Conservation (phyloP, 2,888 invertebrate species). For the Adineta ricciae region DNA sequence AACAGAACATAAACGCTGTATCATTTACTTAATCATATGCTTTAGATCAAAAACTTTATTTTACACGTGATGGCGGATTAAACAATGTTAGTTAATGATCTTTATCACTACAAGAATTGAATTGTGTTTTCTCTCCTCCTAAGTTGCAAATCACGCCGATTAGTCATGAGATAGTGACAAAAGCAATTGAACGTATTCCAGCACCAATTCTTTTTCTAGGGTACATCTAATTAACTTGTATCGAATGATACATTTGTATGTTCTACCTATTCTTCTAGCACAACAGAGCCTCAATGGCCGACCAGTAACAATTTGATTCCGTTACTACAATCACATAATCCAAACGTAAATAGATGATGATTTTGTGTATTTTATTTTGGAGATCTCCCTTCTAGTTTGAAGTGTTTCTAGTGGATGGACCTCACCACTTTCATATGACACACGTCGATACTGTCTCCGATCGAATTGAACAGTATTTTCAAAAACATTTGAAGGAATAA, state of each 20-base stretch:
- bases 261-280: neutral
- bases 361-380: too few relatives aligned
- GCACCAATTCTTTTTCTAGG: neutral
- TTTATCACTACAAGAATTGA: too few relatives aligned
- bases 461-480: neutral
- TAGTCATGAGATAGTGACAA: neutral
- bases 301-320: neutral
- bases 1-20: too few relatives aligned
- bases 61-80: too few relatives aligned
- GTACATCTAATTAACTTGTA: neutral
- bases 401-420: neutral
- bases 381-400: neutral
- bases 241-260: neutral
- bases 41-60: too few relatives aligned
- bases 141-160: neutral
- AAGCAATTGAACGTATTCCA: neutral
- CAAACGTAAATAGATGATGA: neutral
- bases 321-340: neutral
- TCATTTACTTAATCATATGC: neutral
- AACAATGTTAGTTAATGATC: too few relatives aligned
- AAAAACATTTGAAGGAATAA: neutral
- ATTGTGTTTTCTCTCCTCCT: neutral
- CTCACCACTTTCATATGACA: constrained; percentile 5
- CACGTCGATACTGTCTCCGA: neutral
- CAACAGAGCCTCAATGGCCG: neutral